A percentile compares a stretch with the other conserved stretches of the same genome.
phyloP scores from a whole-genome alignment of 1,140 invertebrate genomes.

The Drosophila pseudoananassae region DNA sequence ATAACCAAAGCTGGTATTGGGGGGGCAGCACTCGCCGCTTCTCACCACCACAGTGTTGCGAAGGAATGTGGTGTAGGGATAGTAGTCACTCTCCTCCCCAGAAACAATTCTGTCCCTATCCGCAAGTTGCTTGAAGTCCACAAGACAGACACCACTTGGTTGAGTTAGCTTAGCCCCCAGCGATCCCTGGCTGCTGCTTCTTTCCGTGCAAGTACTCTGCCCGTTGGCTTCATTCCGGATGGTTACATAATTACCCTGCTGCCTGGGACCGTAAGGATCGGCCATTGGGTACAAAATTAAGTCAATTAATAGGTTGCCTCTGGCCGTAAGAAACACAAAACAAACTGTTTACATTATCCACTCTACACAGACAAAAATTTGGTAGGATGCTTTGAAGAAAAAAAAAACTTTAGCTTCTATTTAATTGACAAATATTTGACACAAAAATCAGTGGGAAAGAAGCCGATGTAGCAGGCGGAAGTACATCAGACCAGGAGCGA shows the following conservation, averaged over 20 bases:
- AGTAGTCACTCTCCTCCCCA: conserved; percentile 6
- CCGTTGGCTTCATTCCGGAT: neutral
- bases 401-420: neutral
- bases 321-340: neutral
- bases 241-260: neutral
- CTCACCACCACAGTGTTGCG: conserved; percentile 25
- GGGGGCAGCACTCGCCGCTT: conserved; percentile 1
- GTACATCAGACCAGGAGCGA: conserved; percentile 1
- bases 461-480: neutral
- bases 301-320: neutral
- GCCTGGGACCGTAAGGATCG: neutral
- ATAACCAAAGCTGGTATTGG: neutral
- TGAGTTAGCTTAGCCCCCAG: too few species aligned
- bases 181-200: neutral
- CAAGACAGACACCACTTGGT: too few species aligned
- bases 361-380: conserved; percentile 8
- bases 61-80: conserved; percentile 10
- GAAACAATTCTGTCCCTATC: neutral
- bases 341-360: neutral
- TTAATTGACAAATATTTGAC: conserved; percentile 10
- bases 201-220: neutral
- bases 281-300: neutral
- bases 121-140: neutral
- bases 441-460: neutral
- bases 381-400: neutral